phyloP scores from a whole-genome alignment of 2,113 vertebrate species.

The Ranitomeya imitator region DNA sequence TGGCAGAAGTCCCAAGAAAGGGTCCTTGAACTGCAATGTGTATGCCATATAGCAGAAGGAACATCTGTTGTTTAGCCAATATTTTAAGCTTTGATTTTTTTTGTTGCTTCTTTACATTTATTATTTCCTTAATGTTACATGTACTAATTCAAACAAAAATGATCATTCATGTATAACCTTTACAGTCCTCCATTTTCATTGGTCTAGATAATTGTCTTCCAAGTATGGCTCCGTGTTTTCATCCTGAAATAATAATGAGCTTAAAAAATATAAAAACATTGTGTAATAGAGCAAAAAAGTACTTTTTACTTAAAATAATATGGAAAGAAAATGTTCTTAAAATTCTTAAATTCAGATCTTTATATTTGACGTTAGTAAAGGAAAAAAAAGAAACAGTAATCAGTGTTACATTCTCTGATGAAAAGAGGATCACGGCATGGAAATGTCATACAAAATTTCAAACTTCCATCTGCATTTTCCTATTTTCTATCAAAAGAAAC shows the following conservation, averaged over 20 bases:
- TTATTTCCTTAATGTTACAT: not conserved
- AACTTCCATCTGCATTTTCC: slow-evolving; percentile 50
- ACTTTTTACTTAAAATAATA: not conserved
- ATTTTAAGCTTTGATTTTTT: not conserved
- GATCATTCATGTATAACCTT: not conserved
- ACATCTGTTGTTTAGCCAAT: slow-evolving; percentile 18
- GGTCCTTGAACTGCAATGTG: slow-evolving; percentile 10
- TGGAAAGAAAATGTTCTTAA: not conserved
- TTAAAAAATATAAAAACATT: not conserved
- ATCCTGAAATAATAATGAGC: not conserved
- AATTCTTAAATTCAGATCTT: slow-evolving; percentile 26
- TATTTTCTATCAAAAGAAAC: slow-evolving; percentile 45
- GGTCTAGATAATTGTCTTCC: not conserved
- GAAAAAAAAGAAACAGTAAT: slow-evolving; percentile 44
- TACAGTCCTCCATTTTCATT: not conserved
- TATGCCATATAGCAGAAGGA: not conserved
- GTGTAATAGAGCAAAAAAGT: not conserved
- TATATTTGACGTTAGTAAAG: slow-evolving; percentile 8
- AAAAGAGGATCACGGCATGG: slow-evolving; percentile 37
- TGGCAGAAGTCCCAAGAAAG: slow-evolving; percentile 21
- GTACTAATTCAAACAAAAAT: not conserved
- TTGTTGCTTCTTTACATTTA: not conserved
- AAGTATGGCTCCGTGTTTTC: not conserved
- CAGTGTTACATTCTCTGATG: slow-evolving; percentile 50
- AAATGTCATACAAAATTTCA: slow-evolving; percentile 42